Evolutionary conservation across 1,140 invertebrate species (phyloP), one percentile per base, ranked within the genome.

Genomic region (Drosophila obscura): DNA sequence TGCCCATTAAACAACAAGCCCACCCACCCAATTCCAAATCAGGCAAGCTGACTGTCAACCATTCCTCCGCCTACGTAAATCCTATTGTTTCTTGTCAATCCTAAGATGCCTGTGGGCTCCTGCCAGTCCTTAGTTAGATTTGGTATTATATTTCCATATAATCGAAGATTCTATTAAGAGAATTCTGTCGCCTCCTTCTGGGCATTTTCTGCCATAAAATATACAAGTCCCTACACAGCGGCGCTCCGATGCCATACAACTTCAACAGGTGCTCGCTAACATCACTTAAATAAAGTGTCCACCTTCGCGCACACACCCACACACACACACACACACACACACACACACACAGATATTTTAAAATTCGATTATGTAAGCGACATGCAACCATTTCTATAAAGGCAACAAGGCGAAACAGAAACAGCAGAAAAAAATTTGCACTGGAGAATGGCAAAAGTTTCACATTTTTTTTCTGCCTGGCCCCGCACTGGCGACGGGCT

Each of bases 291-390:
- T 80, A 43, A 49, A 74, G 73, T 81, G 81, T 68, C 19, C 62
- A 52, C 52, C 46, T 63, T 15, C 44, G 22, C 0, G 1, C 11
- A 39, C 11, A 39, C 35, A 5, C 11, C 1, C 35, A 4, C 9
- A 13, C 11, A 0, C 3, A 11, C 31, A 31, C 51, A 26, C 48
- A 52, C 57, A 59, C 13, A 28, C 44, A 24, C 8, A 35, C 3
- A 4, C 9, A 35, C 9, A 35, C 31, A 35, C 1, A 35, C 31
- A 57, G 43, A 67, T 35, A 60, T 60, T 88, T 88, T 76, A 73
- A 82, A 87, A 87, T 73, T 88, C 71, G 83, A 88, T 87, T 87
- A 87, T 76, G 62, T 75, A 62, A 74, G 67, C 55, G 62, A 46
- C 72, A 76, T 65, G 2, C 60, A 73, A 62, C 73, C 62, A 58